Evolutionary conservation across 2,113 vertebrate genomes (phyloP).

Genomic region (Cephalopterus ornatus): DNA sequence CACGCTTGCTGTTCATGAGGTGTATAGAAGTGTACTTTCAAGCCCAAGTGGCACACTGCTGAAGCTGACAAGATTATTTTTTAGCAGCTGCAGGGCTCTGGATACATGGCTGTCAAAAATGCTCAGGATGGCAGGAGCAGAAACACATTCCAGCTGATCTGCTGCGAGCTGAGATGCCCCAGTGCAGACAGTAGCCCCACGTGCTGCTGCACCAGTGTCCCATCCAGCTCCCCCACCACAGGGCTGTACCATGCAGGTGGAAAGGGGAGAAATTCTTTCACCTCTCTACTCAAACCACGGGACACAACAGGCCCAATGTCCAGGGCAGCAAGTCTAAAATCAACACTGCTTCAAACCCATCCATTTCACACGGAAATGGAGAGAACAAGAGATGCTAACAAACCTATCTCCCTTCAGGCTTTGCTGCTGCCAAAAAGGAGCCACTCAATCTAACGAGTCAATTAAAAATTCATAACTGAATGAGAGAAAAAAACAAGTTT

Average conservation of each 20-base stretch:
- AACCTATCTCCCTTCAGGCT: slow-evolving; percentile 29
- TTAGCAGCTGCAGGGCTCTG: background rate
- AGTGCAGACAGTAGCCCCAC: background rate
- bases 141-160: background rate
- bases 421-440: slow-evolving; percentile 39
- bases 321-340: slow-evolving; percentile 8
- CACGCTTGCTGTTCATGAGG: accelerated
- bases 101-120: background rate
- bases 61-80: background rate
- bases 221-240: background rate
- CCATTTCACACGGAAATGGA: background rate
- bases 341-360: slow-evolving; percentile 21
- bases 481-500: slow-evolving; percentile 14
- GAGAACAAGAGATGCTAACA: slow-evolving; percentile 24
- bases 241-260: background rate
- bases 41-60: background rate
- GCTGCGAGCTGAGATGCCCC: background rate
- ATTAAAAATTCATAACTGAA: slow-evolving; percentile 64
- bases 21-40: background rate
- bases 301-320: background rate
- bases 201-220: background rate
- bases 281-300: background rate
- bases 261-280: background rate
- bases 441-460: slow-evolving; percentile 43
- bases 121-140: background rate